Conservation (phyloP, 2,113 vertebrate genomes). For the Coptodon rendalli region DNA sequence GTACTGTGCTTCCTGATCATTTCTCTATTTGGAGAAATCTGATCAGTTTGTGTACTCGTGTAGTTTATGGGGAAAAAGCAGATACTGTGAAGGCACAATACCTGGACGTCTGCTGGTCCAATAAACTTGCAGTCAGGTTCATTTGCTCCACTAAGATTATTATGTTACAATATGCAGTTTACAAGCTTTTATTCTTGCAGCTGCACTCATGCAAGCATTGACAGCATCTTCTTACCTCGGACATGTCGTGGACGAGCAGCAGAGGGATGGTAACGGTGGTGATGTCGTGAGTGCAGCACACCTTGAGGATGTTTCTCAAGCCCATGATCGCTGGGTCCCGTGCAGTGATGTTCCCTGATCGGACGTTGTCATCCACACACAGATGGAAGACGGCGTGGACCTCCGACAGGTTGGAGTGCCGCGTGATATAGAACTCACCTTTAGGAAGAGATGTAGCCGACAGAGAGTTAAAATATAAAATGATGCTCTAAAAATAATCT, state of each 20-base stretch:
- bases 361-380: constrained; percentile 94
- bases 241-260: constrained; percentile 94
- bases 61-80: not conserved
- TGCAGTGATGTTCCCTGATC: constrained; percentile 88
- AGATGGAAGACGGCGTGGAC: constrained; percentile 93
- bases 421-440: constrained; percentile 96
- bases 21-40: not conserved
- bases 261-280: constrained; percentile 93
- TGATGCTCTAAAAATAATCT: not conserved
- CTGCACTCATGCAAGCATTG: not conserved
- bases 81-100: not conserved
- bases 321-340: constrained; percentile 97
- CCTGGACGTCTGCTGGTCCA: not conserved
- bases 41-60: not conserved
- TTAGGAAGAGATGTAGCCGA: not conserved
- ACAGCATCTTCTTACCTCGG: constrained; percentile 78
- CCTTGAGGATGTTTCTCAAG: constrained; percentile 94
- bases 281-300: constrained; percentile 94
- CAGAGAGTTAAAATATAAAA: not conserved
- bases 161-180: not conserved
- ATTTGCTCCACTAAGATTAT: not conserved
- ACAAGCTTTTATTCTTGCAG: not conserved
- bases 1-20: not conserved
- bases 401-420: constrained; percentile 96
- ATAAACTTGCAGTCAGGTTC: not conserved